Conservation (phyloP, 1,140 invertebrate species). For the Drosophila miranda region DNA sequence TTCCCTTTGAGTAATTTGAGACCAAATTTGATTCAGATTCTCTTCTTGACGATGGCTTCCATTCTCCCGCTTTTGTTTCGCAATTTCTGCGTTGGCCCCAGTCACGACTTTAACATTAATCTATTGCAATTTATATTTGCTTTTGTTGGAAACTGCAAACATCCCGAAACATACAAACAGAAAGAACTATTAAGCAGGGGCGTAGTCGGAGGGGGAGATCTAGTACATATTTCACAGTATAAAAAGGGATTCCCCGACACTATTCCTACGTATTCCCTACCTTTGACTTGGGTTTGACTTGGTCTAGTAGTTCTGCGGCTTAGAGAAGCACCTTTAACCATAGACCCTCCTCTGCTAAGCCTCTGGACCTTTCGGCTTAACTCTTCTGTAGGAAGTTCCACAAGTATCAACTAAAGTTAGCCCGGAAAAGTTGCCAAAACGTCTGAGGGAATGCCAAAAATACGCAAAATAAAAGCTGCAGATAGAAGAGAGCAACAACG, state of each 20-base stretch:
- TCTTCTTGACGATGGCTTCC: conserved; percentile 1
- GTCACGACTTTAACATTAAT: conserved; percentile 56
- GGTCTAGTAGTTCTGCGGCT: no score
- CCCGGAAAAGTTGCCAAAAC: conserved; percentile 44
- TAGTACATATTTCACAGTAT: no score
- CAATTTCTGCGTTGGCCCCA: conserved; percentile 8
- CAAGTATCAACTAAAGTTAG: conserved; percentile 26
- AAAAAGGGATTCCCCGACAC: no score
- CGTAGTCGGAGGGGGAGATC: not conserved
- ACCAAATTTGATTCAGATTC: conserved; percentile 31
- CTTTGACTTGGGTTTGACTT: no score
- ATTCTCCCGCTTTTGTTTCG: conserved; percentile 12
- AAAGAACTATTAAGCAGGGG: conserved; percentile 17
- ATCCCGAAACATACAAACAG: not conserved
- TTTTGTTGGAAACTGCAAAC: conserved; percentile 23
- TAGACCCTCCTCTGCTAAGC: not conserved
- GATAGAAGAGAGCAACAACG: not conserved
- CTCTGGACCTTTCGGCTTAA: conserved; percentile 1
- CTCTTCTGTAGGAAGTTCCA: not conserved
- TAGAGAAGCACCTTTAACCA: not conserved
- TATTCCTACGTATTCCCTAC: no score
- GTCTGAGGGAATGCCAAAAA: conserved; percentile 41
- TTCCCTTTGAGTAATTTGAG: conserved; percentile 41
- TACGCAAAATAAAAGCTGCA: conserved; percentile 13
- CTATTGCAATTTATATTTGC: conserved; percentile 51